Evolutionary conservation across 2,888 invertebrate species (phyloP).

Genomic region (Magallana nippona): DNA sequence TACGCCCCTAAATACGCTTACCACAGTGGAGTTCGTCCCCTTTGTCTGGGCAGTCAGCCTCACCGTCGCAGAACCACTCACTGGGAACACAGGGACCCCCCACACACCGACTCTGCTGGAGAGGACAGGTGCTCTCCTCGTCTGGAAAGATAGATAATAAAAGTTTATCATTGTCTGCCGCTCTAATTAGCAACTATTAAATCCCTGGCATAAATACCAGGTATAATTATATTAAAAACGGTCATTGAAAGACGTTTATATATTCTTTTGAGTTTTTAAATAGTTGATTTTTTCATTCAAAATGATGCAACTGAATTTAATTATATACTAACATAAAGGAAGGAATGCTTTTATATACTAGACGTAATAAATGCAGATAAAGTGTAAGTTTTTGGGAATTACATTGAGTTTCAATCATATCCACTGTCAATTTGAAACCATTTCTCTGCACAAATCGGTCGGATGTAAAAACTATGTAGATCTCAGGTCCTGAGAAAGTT

Average conservation of each 20-base stretch:
- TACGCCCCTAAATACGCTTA: conserved; percentile 33
- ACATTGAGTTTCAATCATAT: not conserved
- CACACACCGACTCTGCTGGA: conserved; percentile 51
- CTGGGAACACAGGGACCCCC: conserved; percentile 55
- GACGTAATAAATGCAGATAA: not conserved
- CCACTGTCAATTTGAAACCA: conserved; percentile 55
- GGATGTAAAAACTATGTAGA: conserved; percentile 58
- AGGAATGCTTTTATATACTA: too few relatives aligned
- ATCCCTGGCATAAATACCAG: not conserved
- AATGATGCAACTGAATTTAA: too few relatives aligned
- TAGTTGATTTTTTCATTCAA: too few relatives aligned
- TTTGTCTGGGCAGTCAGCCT: conserved; percentile 53
- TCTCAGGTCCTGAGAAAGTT: conserved; percentile 45
- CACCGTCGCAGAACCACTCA: conserved; percentile 62
- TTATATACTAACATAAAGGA: too few relatives aligned
- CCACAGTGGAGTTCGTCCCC: conserved; percentile 57
- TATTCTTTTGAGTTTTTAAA: too few relatives aligned
- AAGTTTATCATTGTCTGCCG: not conserved
- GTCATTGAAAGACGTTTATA: too few relatives aligned
- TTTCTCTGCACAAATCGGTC: conserved; percentile 50
- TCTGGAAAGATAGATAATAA: conserved; percentile 7
- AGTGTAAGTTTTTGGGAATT: not conserved
- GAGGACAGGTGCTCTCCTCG: conserved; percentile 43
- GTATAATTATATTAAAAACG: not conserved
- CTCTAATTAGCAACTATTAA: not conserved